A percentile compares a stretch with the other conserved stretches of the same genome.
Evolutionary conservation across 92 coral and sea anemone species (phyloP).

Genomic region (Heliopora coerulea): DNA sequence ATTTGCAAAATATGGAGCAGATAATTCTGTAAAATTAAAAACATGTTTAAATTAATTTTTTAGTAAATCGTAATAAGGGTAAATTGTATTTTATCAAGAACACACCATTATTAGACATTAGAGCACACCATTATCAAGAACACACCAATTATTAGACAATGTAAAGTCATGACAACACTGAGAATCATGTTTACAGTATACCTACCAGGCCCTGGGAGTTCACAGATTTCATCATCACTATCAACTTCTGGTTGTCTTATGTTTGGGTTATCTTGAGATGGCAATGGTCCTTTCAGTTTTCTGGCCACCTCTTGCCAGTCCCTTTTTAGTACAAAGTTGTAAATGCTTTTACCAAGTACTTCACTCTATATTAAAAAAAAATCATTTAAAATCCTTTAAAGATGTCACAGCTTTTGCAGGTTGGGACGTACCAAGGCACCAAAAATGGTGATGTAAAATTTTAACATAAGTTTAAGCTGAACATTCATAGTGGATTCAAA

Average conservation of each 20-base stretch:
- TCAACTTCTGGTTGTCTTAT: conserved; percentile 1
- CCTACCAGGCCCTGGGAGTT: conserved; percentile 5
- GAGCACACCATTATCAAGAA: no score
- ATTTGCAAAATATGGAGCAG: not conserved
- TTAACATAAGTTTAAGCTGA: no score
- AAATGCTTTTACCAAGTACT: conserved; percentile 24
- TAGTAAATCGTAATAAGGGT: no score
- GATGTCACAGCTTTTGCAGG: not conserved
- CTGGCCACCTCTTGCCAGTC: conserved; percentile 26
- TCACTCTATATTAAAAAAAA: not conserved
- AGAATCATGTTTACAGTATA: no score
- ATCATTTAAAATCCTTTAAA: not conserved
- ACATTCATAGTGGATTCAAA: no score
- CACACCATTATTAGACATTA: no score
- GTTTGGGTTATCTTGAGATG: conserved; percentile 19
- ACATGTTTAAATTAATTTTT: no score
- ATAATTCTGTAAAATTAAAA: conserved; percentile 11
- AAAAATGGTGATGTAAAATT: not conserved
- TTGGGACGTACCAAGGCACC: no score
- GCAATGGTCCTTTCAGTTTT: conserved; percentile 31
- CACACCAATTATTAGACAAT: no score
- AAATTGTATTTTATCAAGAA: no score
- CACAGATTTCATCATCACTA: conserved; percentile 22
- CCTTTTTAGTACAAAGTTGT: conserved; percentile 30
- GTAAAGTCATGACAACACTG: no score